These are phyloP conservation scores for Diarsia dahlii DNA, from an alignment of 2,888 invertebrate species.

Conservation along the genomic window DNA sequence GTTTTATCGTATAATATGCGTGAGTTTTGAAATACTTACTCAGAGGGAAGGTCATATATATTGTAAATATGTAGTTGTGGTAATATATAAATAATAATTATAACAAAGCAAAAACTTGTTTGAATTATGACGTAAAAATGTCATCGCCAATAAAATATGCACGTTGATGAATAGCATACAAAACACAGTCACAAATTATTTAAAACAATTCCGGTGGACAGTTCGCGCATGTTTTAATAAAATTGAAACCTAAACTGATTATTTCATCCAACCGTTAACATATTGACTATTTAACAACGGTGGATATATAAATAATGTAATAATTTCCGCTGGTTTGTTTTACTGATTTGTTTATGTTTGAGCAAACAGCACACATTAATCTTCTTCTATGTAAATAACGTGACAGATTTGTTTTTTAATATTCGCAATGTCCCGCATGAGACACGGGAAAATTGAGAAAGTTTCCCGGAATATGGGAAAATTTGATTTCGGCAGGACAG, in stretches of 20 bases:
- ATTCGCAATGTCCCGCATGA: background rate
- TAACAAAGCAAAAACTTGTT: background rate
- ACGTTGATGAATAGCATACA: conserved; percentile 52
- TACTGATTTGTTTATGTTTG: conserved; percentile 6
- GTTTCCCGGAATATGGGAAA: background rate
- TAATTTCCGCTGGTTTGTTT: conserved; percentile 21
- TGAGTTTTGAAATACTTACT: background rate
- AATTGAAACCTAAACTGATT: conserved; percentile 46
- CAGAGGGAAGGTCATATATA: background rate
- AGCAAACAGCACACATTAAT: background rate
- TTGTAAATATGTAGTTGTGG: too few species aligned
- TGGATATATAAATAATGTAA: conserved; percentile 11
- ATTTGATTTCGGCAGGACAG: conserved; percentile 2
- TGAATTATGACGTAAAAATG: conserved; percentile 20
- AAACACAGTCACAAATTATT: conserved; percentile 53
- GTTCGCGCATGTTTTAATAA: conserved; percentile 50
- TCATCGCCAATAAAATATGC: conserved; percentile 46
- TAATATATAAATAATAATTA: too few species aligned
- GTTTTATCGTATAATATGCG: background rate
- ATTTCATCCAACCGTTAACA: conserved; percentile 28
- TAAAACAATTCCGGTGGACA: conserved; percentile 54
- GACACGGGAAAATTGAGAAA: background rate
- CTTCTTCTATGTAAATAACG: background rate
- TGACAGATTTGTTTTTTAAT: background rate
- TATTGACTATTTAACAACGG: conserved; percentile 22